Evolutionary conservation across 1,140 invertebrate genomes (phyloP).

Genomic region (Himalopsyche phryganea): DNA sequence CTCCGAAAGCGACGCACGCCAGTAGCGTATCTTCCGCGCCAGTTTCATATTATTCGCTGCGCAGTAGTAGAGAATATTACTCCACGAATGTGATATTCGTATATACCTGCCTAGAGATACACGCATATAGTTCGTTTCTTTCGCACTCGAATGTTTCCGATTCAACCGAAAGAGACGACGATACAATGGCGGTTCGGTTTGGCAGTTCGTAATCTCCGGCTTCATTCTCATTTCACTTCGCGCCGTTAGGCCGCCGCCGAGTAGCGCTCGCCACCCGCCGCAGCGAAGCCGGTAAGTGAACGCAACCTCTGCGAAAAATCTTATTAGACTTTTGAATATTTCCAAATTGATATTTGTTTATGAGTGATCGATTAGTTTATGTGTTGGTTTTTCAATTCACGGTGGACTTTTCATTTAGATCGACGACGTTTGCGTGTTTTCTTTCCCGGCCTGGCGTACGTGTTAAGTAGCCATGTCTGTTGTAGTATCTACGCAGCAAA

Average conservation of each 20-base stretch:
- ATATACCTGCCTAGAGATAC: not conserved
- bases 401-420: too few species aligned
- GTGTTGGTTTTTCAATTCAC: too few species aligned
- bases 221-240: constrained; percentile 12
- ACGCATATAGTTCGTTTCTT: constrained; percentile 6
- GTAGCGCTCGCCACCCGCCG: constrained; percentile 13
- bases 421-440: too few species aligned
- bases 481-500: constrained; percentile 16
- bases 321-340: too few species aligned
- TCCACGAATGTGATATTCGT: not conserved
- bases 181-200: constrained; percentile 2
- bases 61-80: too few species aligned
- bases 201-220: constrained; percentile 2
- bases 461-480: constrained; percentile 1
- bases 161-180: not conserved
- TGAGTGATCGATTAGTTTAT: too few species aligned
- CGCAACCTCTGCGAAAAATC: not conserved
- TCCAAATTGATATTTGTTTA: too few species aligned
- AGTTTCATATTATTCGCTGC: not conserved
- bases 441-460: constrained; percentile 15
- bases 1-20: not conserved
- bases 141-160: not conserved
- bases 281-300: constrained; percentile 21
- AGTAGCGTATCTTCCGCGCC: not conserved
- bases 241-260: constrained; percentile 12